phyloP scores from a whole-genome alignment of 1,140 invertebrate species.

The Littorina saxatilis region DNA sequence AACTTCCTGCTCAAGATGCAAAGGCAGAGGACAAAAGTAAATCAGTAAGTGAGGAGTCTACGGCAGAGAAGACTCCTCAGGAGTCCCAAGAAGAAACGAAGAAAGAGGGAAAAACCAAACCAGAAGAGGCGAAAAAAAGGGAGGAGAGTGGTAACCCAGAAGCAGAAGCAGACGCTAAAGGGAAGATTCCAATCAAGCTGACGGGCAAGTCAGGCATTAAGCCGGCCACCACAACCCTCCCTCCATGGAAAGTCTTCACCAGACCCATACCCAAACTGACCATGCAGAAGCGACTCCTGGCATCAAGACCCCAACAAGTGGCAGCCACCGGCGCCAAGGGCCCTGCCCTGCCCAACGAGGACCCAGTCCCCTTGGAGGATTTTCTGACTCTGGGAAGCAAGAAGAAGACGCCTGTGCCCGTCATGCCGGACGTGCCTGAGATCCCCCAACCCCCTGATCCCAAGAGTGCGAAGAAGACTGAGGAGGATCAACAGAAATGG shows the following conservation, averaged over 20 bases:
- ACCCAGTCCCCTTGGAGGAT: slow-evolving; percentile 50
- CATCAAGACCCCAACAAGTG: not conserved
- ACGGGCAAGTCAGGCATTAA: slow-evolving; percentile 50
- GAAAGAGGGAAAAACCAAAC: not conserved
- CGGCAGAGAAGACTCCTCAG: slow-evolving; percentile 15
- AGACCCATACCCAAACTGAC: slow-evolving; percentile 43
- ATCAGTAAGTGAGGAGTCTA: slow-evolving; percentile 14
- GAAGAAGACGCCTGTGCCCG: slow-evolving; percentile 25
- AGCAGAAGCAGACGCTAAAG: slow-evolving; percentile 40
- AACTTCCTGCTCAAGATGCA: slow-evolving; percentile 16
- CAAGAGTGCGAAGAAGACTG: slow-evolving; percentile 2
- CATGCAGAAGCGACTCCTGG: not conserved
- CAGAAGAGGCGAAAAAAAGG: slow-evolving; percentile 17
- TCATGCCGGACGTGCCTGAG: not conserved
- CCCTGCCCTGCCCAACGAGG: slow-evolving; percentile 24
- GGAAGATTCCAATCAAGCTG: slow-evolving; percentile 52
- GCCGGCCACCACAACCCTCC: slow-evolving; percentile 41
- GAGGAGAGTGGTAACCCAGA: slow-evolving; percentile 18
- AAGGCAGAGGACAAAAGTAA: not conserved
- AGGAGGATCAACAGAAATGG: slow-evolving; percentile 35
- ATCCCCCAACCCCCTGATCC: not conserved
- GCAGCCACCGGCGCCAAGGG: slow-evolving; percentile 15
- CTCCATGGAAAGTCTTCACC: slow-evolving; percentile 60
- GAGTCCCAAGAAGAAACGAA: slow-evolving; percentile 19
- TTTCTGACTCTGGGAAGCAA: slow-evolving; percentile 51